phyloP scores from a whole-genome alignment of 2,888 invertebrate genomes.

The Celastrina argiolus region DNA sequence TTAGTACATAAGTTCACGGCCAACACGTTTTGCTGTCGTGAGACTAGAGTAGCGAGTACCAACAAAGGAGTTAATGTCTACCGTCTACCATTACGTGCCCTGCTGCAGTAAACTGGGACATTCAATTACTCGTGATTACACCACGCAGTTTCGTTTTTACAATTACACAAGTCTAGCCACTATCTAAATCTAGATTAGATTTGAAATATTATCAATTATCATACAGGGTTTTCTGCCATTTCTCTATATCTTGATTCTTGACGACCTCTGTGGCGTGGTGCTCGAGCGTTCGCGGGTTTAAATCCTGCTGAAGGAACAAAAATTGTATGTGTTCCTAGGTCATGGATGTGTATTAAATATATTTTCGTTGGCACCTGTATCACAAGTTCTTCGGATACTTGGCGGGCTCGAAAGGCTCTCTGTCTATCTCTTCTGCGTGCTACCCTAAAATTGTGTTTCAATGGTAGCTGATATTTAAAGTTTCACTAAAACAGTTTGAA shows the following conservation, averaged over 20 bases:
- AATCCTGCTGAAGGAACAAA: no score
- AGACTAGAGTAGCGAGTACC: background rate
- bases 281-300: no score
- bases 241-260: no score
- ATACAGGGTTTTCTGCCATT: no score
- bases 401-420: no score
- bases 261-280: no score
- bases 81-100: slow-evolving; percentile 52
- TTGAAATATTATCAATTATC: background rate
- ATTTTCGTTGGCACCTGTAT: no score
- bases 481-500: background rate
- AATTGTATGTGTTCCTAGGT: no score
- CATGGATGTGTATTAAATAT: no score
- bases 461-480: no score
- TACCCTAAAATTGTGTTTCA: background rate
- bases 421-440: no score
- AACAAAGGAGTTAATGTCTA: slow-evolving; percentile 38
- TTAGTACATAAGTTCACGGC: slow-evolving; percentile 9
- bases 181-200: background rate
- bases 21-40: slow-evolving; percentile 2
- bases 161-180: background rate
- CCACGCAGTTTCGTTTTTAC: slow-evolving; percentile 26
- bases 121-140: slow-evolving; percentile 46
- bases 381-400: no score
- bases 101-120: slow-evolving; percentile 50